Base-by-base conservation (phyloP, 2,113 vertebrate genomes). In the Corythaixoides concolor region DNA sequence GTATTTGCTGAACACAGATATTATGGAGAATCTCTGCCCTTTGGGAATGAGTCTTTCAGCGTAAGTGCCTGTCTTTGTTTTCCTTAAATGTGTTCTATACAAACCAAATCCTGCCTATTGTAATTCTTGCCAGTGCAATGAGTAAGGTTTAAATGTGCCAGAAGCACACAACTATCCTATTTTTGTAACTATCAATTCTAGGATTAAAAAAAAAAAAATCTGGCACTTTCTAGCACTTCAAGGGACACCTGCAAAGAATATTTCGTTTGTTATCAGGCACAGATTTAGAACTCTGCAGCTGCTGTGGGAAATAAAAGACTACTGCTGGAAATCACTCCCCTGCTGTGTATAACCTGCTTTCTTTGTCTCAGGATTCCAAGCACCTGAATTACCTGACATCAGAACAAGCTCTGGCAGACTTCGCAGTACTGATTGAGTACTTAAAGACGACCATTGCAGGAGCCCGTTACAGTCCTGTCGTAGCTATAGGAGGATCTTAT, bases 1-100 rank as follows among this genome's bases (percentile, higher is more conserved):
- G 98, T 99, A 37, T 99, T 99, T 98, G 99, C 99, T 76, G 99
- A 99, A 82, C 99, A 99, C 75, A 98, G 99, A 41, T 99, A 99
- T 95, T 99, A 99, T 77, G 99, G 99, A 90, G 98, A 99, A 69
- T 99, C 99, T 4, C 94, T 99, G 90, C 99, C 99, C 12, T 99
- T 99, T 97, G 99, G 99, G 93, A 96, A 98, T 18, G 97, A 98
- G 11, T 99, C 99, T 56, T 99, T 98, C 89, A 98, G 97, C 0
- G 99, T 99, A 97, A 98, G 98, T 96, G 32, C 73, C 6, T 0
- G 77, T 23, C 85, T 77, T 73, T 84, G n/a, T 78, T 58, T 89
- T 76, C 26, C 24, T 83, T 69, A 43, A 45, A 50, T 18, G 4
- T 58, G 9, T 72, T 88, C 10, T 62, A 11, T 60, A 16, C 35